Conservation (phyloP, 2,888 invertebrate genomes). For the Hemithea aestivaria region DNA sequence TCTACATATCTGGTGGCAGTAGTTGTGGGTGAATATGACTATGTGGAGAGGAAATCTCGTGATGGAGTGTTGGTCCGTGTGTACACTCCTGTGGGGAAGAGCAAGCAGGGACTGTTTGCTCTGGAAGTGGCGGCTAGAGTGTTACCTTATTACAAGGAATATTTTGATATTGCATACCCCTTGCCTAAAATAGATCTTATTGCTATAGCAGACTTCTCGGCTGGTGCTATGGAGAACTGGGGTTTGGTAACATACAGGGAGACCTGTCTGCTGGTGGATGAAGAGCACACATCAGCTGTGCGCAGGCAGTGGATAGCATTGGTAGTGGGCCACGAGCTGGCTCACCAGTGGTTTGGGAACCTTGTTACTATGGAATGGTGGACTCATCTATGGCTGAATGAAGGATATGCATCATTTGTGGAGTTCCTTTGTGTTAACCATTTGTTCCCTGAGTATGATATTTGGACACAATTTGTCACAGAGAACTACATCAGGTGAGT, state of each 20-base stretch:
- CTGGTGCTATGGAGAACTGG: slow-evolving; percentile 99
- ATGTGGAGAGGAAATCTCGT: slow-evolving; percentile 89
- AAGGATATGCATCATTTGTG: slow-evolving; percentile 97
- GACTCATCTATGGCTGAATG: slow-evolving; percentile 98
- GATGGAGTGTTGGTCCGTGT: slow-evolving; percentile 91
- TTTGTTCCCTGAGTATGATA: slow-evolving; percentile 96
- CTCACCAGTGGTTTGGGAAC: slow-evolving; percentile 99
- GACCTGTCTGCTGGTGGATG: slow-evolving; percentile 93
- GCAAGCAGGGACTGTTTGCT: slow-evolving; percentile 94
- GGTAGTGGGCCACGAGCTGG: slow-evolving; percentile 94
- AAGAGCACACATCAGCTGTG: slow-evolving; percentile 91
- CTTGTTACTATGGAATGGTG: slow-evolving; percentile 99
- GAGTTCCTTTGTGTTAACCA: slow-evolving; percentile 96
- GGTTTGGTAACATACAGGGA: slow-evolving; percentile 96
- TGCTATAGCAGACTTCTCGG: slow-evolving; percentile 96
- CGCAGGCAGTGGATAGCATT: slow-evolving; percentile 92
- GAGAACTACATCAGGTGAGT: slow-evolving; percentile 85
- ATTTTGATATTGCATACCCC: slow-evolving; percentile 96
- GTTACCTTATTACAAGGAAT: slow-evolving; percentile 95
- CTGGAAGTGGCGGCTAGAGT: slow-evolving; percentile 95
- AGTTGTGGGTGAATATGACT: slow-evolving; percentile 97
- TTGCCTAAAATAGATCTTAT: slow-evolving; percentile 97
- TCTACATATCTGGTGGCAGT: slow-evolving; percentile 97
- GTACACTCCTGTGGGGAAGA: slow-evolving; percentile 93
- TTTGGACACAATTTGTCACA: slow-evolving; percentile 97